phyloP scores from a whole-genome alignment of 2,797 vertebrate genomes.

The Hippocampus kuda region DNA sequence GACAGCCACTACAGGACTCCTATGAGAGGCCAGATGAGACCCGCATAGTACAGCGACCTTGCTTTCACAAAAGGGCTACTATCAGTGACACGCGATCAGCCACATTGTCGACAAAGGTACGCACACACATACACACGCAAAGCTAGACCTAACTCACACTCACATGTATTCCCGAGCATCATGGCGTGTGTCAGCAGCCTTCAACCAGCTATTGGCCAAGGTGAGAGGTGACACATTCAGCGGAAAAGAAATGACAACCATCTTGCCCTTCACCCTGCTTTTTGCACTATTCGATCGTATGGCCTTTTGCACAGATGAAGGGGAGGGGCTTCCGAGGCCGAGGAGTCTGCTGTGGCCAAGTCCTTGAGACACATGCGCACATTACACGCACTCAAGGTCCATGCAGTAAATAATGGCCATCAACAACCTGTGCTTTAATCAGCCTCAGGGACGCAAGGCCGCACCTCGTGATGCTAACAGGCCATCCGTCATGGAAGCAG shows the following conservation, averaged over 20 bases:
- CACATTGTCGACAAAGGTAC: constrained; percentile 36
- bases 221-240: constrained; percentile 49
- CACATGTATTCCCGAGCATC: constrained; percentile 23
- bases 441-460: constrained; percentile 54
- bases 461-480: constrained; percentile 50
- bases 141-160: constrained; percentile 13
- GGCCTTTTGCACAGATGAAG: constrained; percentile 30
- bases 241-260: constrained; percentile 40
- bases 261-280: constrained; percentile 20
- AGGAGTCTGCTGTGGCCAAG: constrained; percentile 23
- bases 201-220: constrained; percentile 47
- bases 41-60: constrained; percentile 61
- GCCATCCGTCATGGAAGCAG: constrained; percentile 46
- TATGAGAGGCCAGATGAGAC: constrained; percentile 62
- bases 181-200: constrained; percentile 44
- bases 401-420: constrained; percentile 58
- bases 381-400: constrained; percentile 19
- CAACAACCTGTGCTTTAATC: constrained; percentile 60
- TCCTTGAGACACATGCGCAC: constrained; percentile 48
- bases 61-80: constrained; percentile 50
- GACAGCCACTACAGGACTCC: constrained; percentile 54
- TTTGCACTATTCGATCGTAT: constrained; percentile 21
- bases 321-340: constrained; percentile 22
- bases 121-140: constrained; percentile 25
- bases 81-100: constrained; percentile 69